phyloP scores from a whole-genome alignment of 2,113 vertebrate species.

The Danionella cerebrum region DNA sequence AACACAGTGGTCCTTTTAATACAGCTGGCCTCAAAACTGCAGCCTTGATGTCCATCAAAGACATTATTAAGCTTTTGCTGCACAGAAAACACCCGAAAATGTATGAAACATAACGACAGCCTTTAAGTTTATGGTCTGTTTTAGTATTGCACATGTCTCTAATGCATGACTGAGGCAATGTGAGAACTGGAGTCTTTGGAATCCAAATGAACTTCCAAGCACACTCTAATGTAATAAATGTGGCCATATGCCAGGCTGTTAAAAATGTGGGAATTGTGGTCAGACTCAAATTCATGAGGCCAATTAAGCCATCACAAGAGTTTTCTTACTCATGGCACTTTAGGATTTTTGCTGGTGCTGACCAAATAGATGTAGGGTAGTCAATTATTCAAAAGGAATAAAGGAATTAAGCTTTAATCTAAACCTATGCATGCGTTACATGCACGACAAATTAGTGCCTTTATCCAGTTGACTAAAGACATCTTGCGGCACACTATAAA shows the following conservation, averaged over 20 bases:
- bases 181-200: slow-evolving; percentile 36
- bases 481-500: too few relatives aligned
- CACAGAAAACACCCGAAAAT: slow-evolving; percentile 50
- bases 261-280: slow-evolving; percentile 50
- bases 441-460: too few relatives aligned
- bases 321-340: slow-evolving; percentile 10
- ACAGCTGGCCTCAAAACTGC: slow-evolving; percentile 41
- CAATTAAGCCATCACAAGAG: slow-evolving; percentile 44
- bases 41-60: slow-evolving; percentile 47
- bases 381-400: too few relatives aligned
- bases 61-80: slow-evolving; percentile 53
- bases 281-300: slow-evolving; percentile 30
- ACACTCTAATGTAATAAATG: slow-evolving; percentile 48
- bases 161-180: slow-evolving; percentile 58
- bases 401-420: too few relatives aligned
- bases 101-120: slow-evolving; percentile 53
- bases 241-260: slow-evolving; percentile 49
- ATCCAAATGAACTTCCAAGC: slow-evolving; percentile 59
- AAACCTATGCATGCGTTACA: too few relatives aligned
- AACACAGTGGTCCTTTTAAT: slow-evolving; percentile 42
- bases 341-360: background rate
- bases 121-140: slow-evolving; percentile 59
- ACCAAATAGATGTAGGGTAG: too few relatives aligned
- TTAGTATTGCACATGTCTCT: slow-evolving; percentile 56
- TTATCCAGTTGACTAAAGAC: too few relatives aligned